Percentiles rank a stretch among this genome's conserved stretches.
phyloP scores from a whole-genome alignment of 2,797 vertebrate genomes.

The Amniataba percoides region DNA sequence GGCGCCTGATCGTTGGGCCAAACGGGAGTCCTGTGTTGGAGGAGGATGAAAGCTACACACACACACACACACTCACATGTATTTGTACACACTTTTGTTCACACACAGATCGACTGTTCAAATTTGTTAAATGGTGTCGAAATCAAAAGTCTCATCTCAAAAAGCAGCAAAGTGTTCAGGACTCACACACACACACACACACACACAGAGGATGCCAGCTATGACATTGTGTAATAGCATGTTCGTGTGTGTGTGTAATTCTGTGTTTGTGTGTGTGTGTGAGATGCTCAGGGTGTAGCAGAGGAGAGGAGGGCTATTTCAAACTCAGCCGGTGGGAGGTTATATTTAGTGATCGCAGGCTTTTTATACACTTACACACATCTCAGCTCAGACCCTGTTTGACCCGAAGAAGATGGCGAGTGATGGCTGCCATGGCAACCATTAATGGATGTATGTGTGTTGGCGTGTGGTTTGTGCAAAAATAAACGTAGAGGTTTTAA shows the following conservation, averaged over 20 bases:
- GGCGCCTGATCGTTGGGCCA: background rate
- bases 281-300: background rate
- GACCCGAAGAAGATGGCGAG: constrained; percentile 21
- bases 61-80: constrained; percentile 17
- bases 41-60: background rate
- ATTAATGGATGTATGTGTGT: background rate
- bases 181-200: background rate
- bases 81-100: background rate
- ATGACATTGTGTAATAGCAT: background rate
- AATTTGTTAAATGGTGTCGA: background rate
- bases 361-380: constrained; percentile 29
- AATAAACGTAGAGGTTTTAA: background rate
- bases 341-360: constrained; percentile 39
- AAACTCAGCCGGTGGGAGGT: constrained; percentile 12
- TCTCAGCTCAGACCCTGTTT: constrained; percentile 6
- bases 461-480: background rate
- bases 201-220: constrained; percentile 14
- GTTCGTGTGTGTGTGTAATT: background rate
- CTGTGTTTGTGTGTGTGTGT: constrained; percentile 8
- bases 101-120: background rate
- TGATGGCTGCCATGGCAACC: constrained; percentile 31
- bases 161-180: background rate
- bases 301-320: constrained; percentile 23
- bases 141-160: background rate
- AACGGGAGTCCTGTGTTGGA: constrained; percentile 15